phyloP scores from a whole-genome alignment of 2,888 invertebrate genomes.

The Meganola albula region DNA sequence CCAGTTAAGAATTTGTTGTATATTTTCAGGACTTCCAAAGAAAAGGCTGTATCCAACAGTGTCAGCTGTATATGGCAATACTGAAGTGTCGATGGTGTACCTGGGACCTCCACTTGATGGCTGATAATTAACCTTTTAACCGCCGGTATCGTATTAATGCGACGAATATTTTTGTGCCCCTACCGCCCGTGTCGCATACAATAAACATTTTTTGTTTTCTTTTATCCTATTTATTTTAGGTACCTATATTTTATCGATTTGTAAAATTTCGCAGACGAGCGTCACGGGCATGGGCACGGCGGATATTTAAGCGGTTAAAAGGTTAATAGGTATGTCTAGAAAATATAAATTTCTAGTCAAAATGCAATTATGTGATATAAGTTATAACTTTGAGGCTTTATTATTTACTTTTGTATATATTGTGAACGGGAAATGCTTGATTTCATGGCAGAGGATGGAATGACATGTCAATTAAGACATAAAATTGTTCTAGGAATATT shows the following conservation, averaged over 20 bases:
- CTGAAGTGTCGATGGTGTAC: slow-evolving; percentile 99
- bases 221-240: too few species aligned
- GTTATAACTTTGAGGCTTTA: slow-evolving; percentile 22
- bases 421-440: background rate
- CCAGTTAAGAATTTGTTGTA: too few species aligned
- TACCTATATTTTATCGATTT: too few species aligned
- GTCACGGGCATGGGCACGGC: too few species aligned
- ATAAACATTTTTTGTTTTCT: too few species aligned
- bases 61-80: slow-evolving; percentile 99
- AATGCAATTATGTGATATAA: slow-evolving; percentile 39
- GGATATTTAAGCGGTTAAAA: too few species aligned
- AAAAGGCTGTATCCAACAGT: slow-evolving; percentile 96
- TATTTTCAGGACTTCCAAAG: slow-evolving; percentile 88
- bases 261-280: too few species aligned
- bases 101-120: slow-evolving; percentile 97
- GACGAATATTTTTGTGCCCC: too few species aligned
- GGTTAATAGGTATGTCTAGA: slow-evolving; percentile 27
- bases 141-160: too few species aligned
- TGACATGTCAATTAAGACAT: background rate
- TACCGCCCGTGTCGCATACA: too few species aligned
- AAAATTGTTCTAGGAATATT: too few species aligned
- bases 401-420: slow-evolving; percentile 11
- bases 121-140: too few species aligned
- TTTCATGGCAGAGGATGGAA: background rate
- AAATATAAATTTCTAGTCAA: slow-evolving; percentile 38